Evolutionary conservation across 2,888 invertebrate species (phyloP).

Genomic region (Acrocyrtus sp.): DNA sequence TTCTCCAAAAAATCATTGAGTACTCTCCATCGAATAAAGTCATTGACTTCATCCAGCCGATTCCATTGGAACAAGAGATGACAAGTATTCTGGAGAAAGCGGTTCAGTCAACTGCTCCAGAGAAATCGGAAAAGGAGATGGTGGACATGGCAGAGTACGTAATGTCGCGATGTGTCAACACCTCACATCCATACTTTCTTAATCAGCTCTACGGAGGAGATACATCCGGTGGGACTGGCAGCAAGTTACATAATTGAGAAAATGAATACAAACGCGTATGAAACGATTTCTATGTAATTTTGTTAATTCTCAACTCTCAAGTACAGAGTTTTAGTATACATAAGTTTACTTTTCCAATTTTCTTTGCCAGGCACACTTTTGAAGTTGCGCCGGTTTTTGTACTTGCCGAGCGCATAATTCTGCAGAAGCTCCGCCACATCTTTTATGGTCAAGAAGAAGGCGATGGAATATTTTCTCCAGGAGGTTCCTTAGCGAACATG

Average conservation of each 20-base stretch:
- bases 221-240: conserved; percentile 79
- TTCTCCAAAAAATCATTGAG: conserved; percentile 48
- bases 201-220: conserved; percentile 83
- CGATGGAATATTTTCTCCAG: conserved; percentile 81
- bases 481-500: conserved; percentile 62
- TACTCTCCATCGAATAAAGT: conserved; percentile 40
- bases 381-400: conserved; percentile 86
- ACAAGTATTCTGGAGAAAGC: conserved; percentile 43
- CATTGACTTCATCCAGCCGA: conserved; percentile 58
- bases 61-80: conserved; percentile 55
- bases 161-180: conserved; percentile 75
- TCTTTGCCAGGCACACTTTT: conserved; percentile 75
- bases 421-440: conserved; percentile 71
- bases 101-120: neutral
- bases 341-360: neutral
- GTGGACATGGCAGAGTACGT: conserved; percentile 53
- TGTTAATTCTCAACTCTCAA: neutral
- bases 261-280: conserved; percentile 84
- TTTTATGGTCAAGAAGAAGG: conserved; percentile 74
- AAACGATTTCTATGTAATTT: neutral
- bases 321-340: neutral
- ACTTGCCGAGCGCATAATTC: conserved; percentile 76
- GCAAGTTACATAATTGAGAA: conserved; percentile 83
- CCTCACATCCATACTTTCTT: conserved; percentile 78
- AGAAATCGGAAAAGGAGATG: conserved; percentile 30